Conservation (phyloP, 2,113 vertebrate species). For the Callocephalon fimbriatum region DNA sequence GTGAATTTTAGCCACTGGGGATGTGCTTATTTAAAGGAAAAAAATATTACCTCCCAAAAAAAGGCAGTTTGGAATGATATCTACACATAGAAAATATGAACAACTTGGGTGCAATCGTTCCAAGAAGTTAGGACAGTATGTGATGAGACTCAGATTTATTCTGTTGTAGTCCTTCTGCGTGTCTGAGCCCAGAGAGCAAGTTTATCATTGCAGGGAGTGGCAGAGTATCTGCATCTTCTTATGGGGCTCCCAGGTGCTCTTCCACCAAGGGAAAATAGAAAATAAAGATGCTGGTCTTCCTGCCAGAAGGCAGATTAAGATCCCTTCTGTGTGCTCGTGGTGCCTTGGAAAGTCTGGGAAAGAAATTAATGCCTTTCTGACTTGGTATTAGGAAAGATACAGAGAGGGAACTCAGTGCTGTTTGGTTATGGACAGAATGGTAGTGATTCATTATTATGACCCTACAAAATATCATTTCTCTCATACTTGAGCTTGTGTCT, state of each 20-base stretch:
- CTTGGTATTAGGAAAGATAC: background rate
- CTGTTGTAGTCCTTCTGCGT: background rate
- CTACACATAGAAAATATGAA: background rate
- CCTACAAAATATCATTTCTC: slow-evolving; percentile 13
- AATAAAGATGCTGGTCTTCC: background rate
- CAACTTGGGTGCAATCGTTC: background rate
- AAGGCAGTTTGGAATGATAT: background rate
- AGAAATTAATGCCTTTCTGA: slow-evolving; percentile 37
- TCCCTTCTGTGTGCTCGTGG: background rate
- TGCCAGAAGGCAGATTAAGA: slow-evolving; percentile 21
- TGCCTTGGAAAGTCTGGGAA: slow-evolving; percentile 2
- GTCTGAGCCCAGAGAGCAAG: background rate
- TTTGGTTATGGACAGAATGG: slow-evolving; percentile 30
- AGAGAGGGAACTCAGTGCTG: slow-evolving; percentile 11
- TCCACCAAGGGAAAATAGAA: background rate
- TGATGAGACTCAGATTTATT: slow-evolving; percentile 7
- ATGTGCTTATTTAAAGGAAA: background rate
- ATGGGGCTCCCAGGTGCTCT: slow-evolving; percentile 1
- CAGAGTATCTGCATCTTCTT: background rate
- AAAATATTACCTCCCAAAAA: background rate
- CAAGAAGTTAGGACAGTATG: background rate
- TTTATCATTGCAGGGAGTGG: background rate
- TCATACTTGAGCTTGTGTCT: background rate
- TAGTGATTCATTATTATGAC: slow-evolving; percentile 42
- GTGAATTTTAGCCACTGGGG: background rate